phyloP scores from a whole-genome alignment of 2,797 vertebrate species.

The Valencia hispanica region DNA sequence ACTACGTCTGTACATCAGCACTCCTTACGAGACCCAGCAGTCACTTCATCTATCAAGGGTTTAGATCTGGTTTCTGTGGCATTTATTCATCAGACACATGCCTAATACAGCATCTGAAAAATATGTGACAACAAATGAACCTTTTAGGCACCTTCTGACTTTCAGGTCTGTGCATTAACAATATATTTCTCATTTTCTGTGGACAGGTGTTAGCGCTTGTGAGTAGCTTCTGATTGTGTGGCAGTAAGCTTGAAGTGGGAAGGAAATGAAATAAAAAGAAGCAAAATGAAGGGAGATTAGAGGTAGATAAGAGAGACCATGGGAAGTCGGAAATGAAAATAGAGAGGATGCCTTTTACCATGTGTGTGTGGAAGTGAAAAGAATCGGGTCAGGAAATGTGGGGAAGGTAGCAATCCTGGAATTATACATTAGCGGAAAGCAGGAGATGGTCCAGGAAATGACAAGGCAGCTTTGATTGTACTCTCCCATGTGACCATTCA shows the following conservation, averaged over 20 bases:
- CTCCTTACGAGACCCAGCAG: background rate
- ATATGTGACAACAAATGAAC: background rate
- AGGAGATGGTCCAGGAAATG: conserved; percentile 54
- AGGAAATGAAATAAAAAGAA: conserved; percentile 30
- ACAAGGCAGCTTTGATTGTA: conserved; percentile 41
- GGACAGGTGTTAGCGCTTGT: background rate
- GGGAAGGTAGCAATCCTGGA: conserved; percentile 31
- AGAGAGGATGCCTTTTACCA: conserved; percentile 20
- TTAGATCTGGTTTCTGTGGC: background rate
- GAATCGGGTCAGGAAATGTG: conserved; percentile 14
- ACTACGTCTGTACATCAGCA: background rate
- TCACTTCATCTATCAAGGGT: background rate
- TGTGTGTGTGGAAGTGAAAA: conserved; percentile 29
- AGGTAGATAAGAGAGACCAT: conserved; percentile 29
- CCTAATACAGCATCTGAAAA: background rate
- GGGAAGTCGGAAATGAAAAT: conserved; percentile 26
- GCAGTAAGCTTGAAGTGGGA: background rate
- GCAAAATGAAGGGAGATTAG: conserved; percentile 24
- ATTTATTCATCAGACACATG: background rate
- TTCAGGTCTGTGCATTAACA: background rate
- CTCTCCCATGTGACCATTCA: conserved; percentile 47
- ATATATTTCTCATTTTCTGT: background rate
- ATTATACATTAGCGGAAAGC: conserved; percentile 39
- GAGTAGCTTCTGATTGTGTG: background rate
- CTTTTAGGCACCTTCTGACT: background rate